Evolutionary conservation across 1,140 invertebrate species (phyloP).

Genomic region (Cotesia chilonis): DNA sequence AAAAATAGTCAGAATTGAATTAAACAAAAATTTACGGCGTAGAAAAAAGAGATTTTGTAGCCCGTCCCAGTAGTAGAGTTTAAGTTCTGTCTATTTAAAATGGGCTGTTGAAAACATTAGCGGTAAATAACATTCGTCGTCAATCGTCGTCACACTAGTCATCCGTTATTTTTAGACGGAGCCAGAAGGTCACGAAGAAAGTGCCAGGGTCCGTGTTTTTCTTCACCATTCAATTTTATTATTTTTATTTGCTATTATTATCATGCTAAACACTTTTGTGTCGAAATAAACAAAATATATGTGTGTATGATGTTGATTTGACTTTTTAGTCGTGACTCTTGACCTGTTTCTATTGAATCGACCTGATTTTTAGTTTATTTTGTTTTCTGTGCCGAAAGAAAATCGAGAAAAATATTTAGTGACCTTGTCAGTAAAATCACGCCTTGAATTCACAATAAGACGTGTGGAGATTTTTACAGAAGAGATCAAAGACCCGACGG

Average conservation of each 20-base stretch:
- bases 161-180: conserved; percentile 50
- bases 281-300: conserved; percentile 38
- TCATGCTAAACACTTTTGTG: conserved; percentile 2
- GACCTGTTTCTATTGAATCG: conserved; percentile 51
- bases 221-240: background rate
- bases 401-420: too few relatives aligned
- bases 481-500: too few relatives aligned
- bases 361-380: background rate
- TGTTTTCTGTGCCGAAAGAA: conserved; percentile 2
- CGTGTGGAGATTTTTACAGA: too few relatives aligned
- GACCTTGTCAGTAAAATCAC: too few relatives aligned
- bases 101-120: conserved; percentile 18
- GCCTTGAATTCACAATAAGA: too few relatives aligned
- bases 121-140: conserved; percentile 19
- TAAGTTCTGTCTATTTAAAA: conserved; percentile 15
- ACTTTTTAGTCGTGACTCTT: conserved; percentile 39
- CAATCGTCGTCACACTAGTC: conserved; percentile 21
- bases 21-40: background rate
- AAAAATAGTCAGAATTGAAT: background rate
- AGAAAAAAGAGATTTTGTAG: background rate
- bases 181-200: conserved; percentile 59
- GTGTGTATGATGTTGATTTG: conserved; percentile 49
- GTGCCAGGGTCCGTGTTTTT: conserved; percentile 40
- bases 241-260: background rate
- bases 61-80: background rate